phyloP scores from a whole-genome alignment of 2,888 invertebrate genomes.

The Timema cristinae region DNA sequence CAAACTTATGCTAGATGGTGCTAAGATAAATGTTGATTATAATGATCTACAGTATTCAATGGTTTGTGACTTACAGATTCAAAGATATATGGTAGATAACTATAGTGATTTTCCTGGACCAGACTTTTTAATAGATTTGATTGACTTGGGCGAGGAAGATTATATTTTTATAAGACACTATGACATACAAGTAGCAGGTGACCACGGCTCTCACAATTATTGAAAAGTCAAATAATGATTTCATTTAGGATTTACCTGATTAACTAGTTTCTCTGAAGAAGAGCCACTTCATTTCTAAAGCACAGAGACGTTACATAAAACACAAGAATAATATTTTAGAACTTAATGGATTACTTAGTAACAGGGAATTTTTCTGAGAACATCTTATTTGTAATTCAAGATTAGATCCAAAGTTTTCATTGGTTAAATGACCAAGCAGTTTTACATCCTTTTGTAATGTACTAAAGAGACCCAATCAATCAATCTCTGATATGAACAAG shows the following conservation, averaged over 20 bases:
- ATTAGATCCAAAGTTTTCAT: neutral
- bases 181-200: neutral
- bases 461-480: neutral
- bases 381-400: neutral
- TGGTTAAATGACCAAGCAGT: neutral
- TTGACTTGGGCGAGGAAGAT: neutral
- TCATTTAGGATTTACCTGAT: neutral
- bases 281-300: neutral
- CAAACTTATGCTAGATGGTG: constrained; percentile 1
- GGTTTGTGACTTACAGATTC: neutral
- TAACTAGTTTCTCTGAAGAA: neutral
- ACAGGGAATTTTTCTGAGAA: neutral
- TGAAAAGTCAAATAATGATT: neutral
- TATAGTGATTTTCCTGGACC: neutral
- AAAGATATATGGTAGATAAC: neutral
- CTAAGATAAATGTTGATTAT: neutral
- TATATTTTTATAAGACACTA: neutral
- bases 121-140: neutral
- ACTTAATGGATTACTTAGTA: neutral
- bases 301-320: neutral
- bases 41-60: neutral
- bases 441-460: constrained; percentile 7
- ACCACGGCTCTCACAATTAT: neutral
- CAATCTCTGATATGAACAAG: neutral
- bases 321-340: neutral